phyloP scores from a whole-genome alignment of 2,888 invertebrate genomes.

The Caenorhabditis angaria region DNA sequence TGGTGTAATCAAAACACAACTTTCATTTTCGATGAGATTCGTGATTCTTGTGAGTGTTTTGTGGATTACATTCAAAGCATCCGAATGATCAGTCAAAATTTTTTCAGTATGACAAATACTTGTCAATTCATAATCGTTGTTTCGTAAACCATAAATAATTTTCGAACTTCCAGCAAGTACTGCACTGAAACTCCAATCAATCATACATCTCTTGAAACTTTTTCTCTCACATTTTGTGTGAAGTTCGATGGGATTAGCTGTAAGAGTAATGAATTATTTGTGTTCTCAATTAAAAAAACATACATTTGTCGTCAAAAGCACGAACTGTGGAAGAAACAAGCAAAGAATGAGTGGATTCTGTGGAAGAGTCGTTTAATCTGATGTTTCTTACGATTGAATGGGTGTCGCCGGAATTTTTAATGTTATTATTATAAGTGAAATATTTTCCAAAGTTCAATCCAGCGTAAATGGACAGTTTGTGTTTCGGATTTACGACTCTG shows the following conservation, averaged over 20 bases:
- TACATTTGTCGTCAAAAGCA: constrained; percentile 19
- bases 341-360: constrained; percentile 1
- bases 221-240: constrained; percentile 7
- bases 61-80: neutral
- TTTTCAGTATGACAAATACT: neutral
- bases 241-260: neutral
- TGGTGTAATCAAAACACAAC: neutral
- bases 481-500: neutral
- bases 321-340: constrained; percentile 27
- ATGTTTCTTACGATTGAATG: constrained; percentile 21
- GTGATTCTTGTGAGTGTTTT: neutral
- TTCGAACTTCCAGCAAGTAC: constrained; percentile 18
- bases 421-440: neutral
- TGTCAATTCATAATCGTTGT: constrained; percentile 5
- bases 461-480: constrained; percentile 6
- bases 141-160: constrained; percentile 25
- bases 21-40: neutral
- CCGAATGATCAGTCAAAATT: neutral
- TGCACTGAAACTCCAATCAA: constrained; percentile 27
- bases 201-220: neutral
- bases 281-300: constrained; percentile 25
- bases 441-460: constrained; percentile 23
- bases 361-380: constrained; percentile 4
- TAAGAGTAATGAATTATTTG: neutral
- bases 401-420: neutral